Evolutionary conservation across 2,797 vertebrate species (phyloP).

Genomic region (Dermochelys coriacea): DNA sequence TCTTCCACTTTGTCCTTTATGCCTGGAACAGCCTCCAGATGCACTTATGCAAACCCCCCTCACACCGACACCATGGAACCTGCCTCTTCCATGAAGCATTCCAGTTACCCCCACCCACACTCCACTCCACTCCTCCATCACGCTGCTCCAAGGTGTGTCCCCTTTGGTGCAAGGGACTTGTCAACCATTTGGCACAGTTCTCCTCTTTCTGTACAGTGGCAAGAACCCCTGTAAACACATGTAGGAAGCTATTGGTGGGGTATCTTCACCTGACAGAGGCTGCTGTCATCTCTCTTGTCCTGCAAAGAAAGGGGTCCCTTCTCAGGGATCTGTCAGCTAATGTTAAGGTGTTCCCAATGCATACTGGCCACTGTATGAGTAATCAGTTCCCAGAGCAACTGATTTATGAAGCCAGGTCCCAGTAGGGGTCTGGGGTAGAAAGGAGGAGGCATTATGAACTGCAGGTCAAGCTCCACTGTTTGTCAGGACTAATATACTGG

Average conservation of each 20-base stretch:
- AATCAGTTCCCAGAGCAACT: not conserved
- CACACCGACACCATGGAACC: not conserved
- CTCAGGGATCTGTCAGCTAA: not conserved
- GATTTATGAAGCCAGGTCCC: constrained; percentile 2
- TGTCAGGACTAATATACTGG: not conserved
- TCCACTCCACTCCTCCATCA: not conserved
- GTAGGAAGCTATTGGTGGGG: too few relatives aligned
- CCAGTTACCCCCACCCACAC: not conserved
- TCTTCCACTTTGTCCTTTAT: not conserved
- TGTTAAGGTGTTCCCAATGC: not conserved
- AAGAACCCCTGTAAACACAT: not conserved
- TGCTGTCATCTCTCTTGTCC: not conserved
- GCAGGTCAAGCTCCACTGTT: not conserved
- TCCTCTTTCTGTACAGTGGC: fast-evolving
- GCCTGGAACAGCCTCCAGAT: not conserved
- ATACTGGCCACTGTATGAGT: not conserved
- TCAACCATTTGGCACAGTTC: not conserved
- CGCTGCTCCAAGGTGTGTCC: not conserved
- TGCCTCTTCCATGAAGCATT: not conserved
- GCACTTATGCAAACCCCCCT: not conserved
- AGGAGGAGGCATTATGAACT: not conserved
- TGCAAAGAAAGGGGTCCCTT: not conserved
- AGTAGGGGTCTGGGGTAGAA: not conserved
- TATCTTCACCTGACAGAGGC: not conserved
- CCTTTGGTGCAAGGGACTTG: not conserved